Base-by-base conservation (phyloP, 1,140 invertebrate genomes). In the Aleiodes sp. region DNA sequence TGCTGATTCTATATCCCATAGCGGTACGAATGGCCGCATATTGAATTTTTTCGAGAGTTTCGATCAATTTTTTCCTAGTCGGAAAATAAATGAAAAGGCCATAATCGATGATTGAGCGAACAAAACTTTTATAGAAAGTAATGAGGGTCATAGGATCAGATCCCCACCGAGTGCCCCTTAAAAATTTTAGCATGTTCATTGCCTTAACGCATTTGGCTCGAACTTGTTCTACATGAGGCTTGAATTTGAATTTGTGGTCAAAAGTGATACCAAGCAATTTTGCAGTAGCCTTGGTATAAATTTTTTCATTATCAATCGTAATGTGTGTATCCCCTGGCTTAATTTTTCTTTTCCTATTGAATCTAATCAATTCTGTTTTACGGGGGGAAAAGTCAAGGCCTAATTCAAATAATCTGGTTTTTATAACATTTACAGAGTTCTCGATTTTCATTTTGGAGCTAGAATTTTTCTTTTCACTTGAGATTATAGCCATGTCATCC, bases 121-220 rank as follows among this genome's bases (percentile, higher is more conserved):
- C 70, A 10, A 74, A 33, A 1, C 60, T 26, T 26, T 62, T 70
- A 33, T 70, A 76, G 8, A 76, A 29, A n/a, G 35, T 57, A 65
- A 57, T 41, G 60, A 72, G 4, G 4, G 56, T 56, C 10, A 19
- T 14, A 1, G 70, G 72, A 43, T 73, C 43, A 19, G 72, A 72
- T 14, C 75, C 75, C 72, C 72, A 76, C 72, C 72, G 74, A 0
- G 72, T 76, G 21, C 67, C 52, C n/a, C 72, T 65, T 24, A 76
- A 28, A 28, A 68, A 72, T 24, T 62, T 76, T 0, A 76, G 10
- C 28, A 76, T 74, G 33, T 31, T 69, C 8, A 71, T 43, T 0
- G 59, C 33, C 1, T 39, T 46, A 24, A 69, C 52, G 61, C 72
- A 69, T 41, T 72, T 74, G 2, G 8, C 24, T 2, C 33, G 37